These are phyloP conservation scores for Popillia japonica DNA, from an alignment of 1,140 invertebrate species.

Conservation along the genomic window DNA sequence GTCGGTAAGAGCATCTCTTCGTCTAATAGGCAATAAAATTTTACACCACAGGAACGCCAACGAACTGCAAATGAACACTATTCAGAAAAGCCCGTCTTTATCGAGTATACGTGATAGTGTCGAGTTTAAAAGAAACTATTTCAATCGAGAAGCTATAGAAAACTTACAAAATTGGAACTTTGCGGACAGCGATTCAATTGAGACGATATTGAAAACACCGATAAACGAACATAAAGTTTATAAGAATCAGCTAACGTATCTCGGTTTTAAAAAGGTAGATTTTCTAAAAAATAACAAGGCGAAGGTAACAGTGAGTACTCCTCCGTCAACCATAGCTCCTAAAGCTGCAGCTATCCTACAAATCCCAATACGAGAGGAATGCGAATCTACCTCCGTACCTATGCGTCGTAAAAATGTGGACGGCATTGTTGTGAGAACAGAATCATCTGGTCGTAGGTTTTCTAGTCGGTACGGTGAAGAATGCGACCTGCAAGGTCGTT, in stretches of 20 bases:
- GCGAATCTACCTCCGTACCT: not conserved
- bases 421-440: slow-evolving; percentile 4
- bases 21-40: slow-evolving; percentile 22
- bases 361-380: not conserved
- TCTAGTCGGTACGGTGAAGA: slow-evolving; percentile 10
- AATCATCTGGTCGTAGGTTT: slow-evolving; percentile 27
- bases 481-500: slow-evolving; percentile 20
- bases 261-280: not conserved
- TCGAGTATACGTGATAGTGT: slow-evolving; percentile 20
- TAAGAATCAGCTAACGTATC: slow-evolving; percentile 1
- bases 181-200: not conserved
- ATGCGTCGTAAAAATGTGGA: not conserved
- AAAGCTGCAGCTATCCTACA: slow-evolving; percentile 8
- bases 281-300: not conserved
- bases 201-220: slow-evolving; percentile 19
- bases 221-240: not conserved
- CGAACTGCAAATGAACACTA: no score
- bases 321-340: not conserved
- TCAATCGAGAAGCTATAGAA: not conserved
- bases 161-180: not conserved
- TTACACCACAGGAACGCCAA: no score
- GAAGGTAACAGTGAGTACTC: not conserved
- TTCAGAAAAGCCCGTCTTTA: slow-evolving; percentile 16
- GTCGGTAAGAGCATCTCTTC: slow-evolving; percentile 7
- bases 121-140: slow-evolving; percentile 19